phyloP scores from a whole-genome alignment of 2,888 invertebrate species.

The Hirtodrosophila histrioides region DNA sequence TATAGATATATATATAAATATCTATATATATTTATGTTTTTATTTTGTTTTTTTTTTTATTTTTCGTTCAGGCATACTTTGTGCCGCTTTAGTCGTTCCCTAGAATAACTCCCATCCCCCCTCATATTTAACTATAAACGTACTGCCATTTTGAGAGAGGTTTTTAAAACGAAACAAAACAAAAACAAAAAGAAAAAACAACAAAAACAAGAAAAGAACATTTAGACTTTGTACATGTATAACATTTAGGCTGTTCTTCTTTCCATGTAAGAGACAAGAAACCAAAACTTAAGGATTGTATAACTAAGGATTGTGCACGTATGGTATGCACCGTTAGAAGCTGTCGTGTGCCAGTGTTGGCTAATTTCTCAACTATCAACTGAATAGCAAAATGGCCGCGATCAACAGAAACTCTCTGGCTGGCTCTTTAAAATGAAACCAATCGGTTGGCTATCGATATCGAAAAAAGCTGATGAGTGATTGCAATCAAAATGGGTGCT shows the following conservation, averaged over 20 bases:
- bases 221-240: conserved; percentile 76
- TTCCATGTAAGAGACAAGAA: conserved; percentile 55
- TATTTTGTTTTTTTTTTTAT: conserved; percentile 5
- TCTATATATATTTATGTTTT: conserved; percentile 2
- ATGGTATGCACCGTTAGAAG: conserved; percentile 12
- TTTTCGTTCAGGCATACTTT: conserved; percentile 20
- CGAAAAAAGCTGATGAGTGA: too few species aligned
- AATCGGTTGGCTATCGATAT: too few species aligned
- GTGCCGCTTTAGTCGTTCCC: conserved; percentile 17
- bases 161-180: conserved; percentile 59
- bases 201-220: conserved; percentile 39
- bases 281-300: conserved; percentile 40
- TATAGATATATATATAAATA: conserved; percentile 6
- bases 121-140: conserved; percentile 47
- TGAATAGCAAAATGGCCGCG: not conserved
- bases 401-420: too few species aligned
- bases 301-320: conserved; percentile 16
- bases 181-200: conserved; percentile 1
- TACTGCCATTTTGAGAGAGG: conserved; percentile 74
- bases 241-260: conserved; percentile 76
- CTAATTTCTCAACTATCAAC: conserved; percentile 25
- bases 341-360: conserved; percentile 43
- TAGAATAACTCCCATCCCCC: not conserved
- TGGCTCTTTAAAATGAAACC: too few species aligned
- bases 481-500: too few species aligned